Evolutionary conservation across 2,113 vertebrate genomes (phyloP), one percentile per base, ranked within the genome.

Genomic region (Microcebus lehilahytsara): DNA sequence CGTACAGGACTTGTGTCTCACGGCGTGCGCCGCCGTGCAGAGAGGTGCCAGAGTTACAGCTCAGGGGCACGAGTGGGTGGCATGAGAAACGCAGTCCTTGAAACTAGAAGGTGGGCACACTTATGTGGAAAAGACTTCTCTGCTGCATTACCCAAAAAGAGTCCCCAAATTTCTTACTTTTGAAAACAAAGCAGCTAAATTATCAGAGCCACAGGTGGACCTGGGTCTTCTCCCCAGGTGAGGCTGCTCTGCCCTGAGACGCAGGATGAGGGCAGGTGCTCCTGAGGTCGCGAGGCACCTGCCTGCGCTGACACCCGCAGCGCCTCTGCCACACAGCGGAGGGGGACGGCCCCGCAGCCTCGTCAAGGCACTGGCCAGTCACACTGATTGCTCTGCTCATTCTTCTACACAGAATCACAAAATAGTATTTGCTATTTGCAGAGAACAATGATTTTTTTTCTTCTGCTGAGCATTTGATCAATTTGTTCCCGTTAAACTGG

Each of bases 401-500:
- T 46, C 32, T 66, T 90, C 46, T 53, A 56, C 3, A 11, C 32
- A 46, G 9, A 79, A 37, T 27, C 64, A 27, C 20, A 9, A 30
- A 56, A 27, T 30, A 30, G 11, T 14, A 9, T 56, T 19, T 62
- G 27, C 30, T 79, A 25, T 17, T 42, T 90, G 58, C 84, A 87
- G 25, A 72, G 16, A 67, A 83, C 40, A 87, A 72, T 25, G 40
- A 62, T 11, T 46, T 23, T 83, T 49, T 78, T 74, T 84, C 53
- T 92, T 85, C 16, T n/a, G 16, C 25, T 89, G 0, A 0, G 5
- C 60, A 64, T 14, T 32, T 0, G 0, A 83, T 62, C 9, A 66
- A 85, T 79, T 84, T 90, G 56, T 71, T 97, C 85, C 10, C 46
- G 78, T 71, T 77, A 32, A 79, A 97, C 42, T 53, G 71, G 51